Conservation (phyloP, 2,797 vertebrate species). For the Rhynchonycteris naso region DNA sequence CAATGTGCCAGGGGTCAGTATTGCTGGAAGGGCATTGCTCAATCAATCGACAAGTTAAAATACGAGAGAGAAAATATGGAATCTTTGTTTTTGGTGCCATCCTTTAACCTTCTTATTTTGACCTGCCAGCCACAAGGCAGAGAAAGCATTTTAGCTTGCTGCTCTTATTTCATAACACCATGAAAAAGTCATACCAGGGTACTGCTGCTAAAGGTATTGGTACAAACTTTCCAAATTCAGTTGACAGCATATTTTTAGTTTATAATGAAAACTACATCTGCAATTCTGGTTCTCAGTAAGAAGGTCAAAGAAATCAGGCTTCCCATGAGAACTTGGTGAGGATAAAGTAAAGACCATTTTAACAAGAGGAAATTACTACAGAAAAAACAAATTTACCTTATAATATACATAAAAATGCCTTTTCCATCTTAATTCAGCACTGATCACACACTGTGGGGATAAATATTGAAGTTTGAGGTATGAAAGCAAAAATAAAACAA, state of each 20-base stretch:
- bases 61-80: neutral
- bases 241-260: neutral
- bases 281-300: neutral
- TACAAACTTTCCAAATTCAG: neutral
- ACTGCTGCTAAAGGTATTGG: neutral
- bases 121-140: neutral
- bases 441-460: neutral
- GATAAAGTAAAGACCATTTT: neutral
- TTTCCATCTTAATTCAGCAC: neutral
- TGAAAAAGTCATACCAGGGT: neutral
- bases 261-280: neutral
- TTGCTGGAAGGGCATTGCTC: neutral
- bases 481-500: neutral
- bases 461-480: neutral
- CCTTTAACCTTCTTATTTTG: neutral
- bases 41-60: neutral
- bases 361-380: neutral
- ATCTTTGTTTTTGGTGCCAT: neutral
- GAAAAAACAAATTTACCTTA: neutral
- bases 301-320: slow-evolving; percentile 18
- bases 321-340: neutral
- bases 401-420: neutral
- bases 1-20: neutral
- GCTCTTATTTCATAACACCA: neutral
- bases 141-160: neutral